Conservation (phyloP, 2,797 vertebrate genomes). For the Poeciliopsis infans region DNA sequence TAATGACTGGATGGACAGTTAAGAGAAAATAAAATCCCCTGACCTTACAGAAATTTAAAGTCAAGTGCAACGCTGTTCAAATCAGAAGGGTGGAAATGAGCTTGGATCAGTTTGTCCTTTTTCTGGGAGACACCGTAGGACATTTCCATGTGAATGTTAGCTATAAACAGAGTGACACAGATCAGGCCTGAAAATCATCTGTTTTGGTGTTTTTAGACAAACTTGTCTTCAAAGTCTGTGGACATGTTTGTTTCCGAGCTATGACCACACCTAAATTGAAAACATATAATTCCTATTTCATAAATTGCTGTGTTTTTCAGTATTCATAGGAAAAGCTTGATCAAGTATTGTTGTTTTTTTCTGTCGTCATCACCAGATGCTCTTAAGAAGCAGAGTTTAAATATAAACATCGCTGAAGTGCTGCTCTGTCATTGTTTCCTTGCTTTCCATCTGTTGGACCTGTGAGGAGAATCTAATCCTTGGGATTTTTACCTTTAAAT, state of each 20-base stretch:
- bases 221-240: constrained; percentile 31
- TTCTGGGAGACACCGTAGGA: neutral
- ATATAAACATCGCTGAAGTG: constrained; percentile 5
- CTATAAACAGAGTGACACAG: constrained; percentile 13
- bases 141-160: neutral
- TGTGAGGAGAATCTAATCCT: constrained; percentile 24
- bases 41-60: neutral
- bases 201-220: constrained; percentile 33
- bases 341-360: neutral
- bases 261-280: constrained; percentile 28
- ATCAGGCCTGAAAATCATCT: constrained; percentile 20
- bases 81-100: neutral
- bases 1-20: neutral
- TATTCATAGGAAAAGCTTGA: neutral
- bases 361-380: neutral
- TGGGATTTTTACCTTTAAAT: constrained; percentile 30
- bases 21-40: neutral
- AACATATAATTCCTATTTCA: constrained; percentile 16
- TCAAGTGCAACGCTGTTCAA: no score
- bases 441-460: constrained; percentile 1
- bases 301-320: neutral
- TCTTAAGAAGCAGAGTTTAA: constrained; percentile 1
- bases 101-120: constrained; percentile 2
- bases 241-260: constrained; percentile 52
- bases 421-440: neutral